Evolutionary conservation across 2,113 vertebrate genomes (phyloP), one percentile per base, ranked within the genome.

Genomic region (Myotis brandtii): DNA sequence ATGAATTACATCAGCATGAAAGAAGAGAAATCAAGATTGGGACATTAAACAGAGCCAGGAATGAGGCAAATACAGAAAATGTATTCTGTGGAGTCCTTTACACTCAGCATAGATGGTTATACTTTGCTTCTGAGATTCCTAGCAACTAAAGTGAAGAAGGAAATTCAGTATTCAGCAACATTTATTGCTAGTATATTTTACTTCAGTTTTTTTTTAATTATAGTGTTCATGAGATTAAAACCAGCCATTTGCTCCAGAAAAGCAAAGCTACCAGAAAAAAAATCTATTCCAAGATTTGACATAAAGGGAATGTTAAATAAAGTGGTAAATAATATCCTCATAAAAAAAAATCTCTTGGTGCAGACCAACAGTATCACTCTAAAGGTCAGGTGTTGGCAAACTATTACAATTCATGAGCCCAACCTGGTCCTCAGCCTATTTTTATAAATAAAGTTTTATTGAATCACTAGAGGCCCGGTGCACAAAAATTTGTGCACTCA

Each of bases 381-480:
- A 89, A 83, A 92, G 91, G 32, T 32, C 1, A 54, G 7, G 7
- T 21, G 6, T 56, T 76, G 50, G 32, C 37, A 79, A 75, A 84
- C 30, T 75, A 62, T 27, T 25, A 2, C 3, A 67, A 20, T 66
- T 67, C 50, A 37, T 86, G 82, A 90, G 52, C 23, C 80, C 79
- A 77, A 84, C 9, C 18, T 91, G n/a, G n/a, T 37, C 59, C 34
- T 70, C 50, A 43, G 34, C 34, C 7, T 54, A 1, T 40, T 48
- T 84, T 75, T 95, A 30, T 46, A 46, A 94, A 79, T 50, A 89
- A 91, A 76, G 75, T 72, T 94, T 89, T 69, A 67, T 73, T 93
- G 70, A 30, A 75, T 52, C 34, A 43, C n/a, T n/a, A n/a, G n/a
- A n/a, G n/a, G n/a, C n/a, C n/a, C n/a, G n/a, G n/a, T n/a, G n/a